Percentiles rank a stretch among this genome's conserved stretches.
Conservation (phyloP, 2,113 vertebrate genomes). For the Maccullochella peelii region DNA sequence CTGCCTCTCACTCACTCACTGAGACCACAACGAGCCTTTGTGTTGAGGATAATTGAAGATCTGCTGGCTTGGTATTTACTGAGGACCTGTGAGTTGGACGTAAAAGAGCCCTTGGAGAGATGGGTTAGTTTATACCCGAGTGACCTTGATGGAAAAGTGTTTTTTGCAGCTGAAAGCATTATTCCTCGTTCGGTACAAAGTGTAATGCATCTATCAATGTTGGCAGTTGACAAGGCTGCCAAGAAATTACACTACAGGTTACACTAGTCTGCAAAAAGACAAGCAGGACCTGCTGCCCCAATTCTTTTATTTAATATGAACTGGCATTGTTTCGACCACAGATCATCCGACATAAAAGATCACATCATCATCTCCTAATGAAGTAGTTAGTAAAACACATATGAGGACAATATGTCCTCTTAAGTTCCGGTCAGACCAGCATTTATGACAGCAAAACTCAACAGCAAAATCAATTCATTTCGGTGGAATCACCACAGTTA, state of each 20-base stretch:
- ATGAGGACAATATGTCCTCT: no score
- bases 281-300: neutral
- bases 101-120: constrained; percentile 32
- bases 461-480: no score
- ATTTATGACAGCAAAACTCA: no score
- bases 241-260: neutral
- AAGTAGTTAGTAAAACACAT: neutral
- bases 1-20: neutral
- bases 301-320: neutral
- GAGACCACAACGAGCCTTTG: neutral
- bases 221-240: neutral
- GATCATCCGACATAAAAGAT: neutral
- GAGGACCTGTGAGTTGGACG: constrained; percentile 22
- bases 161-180: constrained; percentile 18
- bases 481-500: neutral
- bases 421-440: no score
- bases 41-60: constrained; percentile 46
- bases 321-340: no score
- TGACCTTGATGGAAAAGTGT: constrained; percentile 53
- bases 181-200: neutral
- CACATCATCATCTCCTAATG: neutral
- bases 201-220: neutral
- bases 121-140: constrained; percentile 4
- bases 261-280: neutral
- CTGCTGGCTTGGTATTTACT: constrained; percentile 29